Conservation (phyloP, 2,888 invertebrate species). For the Plutella xylostella region DNA sequence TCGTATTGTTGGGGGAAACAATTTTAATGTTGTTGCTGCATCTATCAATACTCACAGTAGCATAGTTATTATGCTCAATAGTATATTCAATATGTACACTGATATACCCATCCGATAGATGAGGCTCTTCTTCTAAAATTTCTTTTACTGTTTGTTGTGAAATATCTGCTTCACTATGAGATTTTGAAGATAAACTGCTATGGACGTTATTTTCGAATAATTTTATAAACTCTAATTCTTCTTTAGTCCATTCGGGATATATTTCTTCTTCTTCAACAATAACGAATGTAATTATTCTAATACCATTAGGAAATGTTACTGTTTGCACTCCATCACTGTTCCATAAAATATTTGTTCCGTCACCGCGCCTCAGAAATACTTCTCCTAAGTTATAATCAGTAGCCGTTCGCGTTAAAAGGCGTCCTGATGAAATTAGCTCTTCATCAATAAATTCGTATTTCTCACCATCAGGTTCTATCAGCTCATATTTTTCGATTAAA, state of each 20-base stretch:
- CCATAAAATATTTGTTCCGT: conserved; percentile 46
- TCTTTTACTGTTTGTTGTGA: neutral
- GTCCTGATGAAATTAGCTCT: conserved; percentile 32
- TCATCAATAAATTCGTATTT: conserved; percentile 39
- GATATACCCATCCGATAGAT: conserved; percentile 41
- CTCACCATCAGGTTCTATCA: conserved; percentile 38
- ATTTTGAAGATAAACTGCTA: too few relatives aligned
- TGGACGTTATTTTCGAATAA: too few relatives aligned
- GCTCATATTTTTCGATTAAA: conserved; percentile 45
- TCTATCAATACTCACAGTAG: conserved; percentile 58
- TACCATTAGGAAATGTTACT: conserved; percentile 49
- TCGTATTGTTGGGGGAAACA: conserved; percentile 44
- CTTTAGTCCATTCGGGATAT: conserved; percentile 51
- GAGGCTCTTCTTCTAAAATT: neutral
- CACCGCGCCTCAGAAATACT: conserved; percentile 52
- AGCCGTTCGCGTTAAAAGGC: conserved; percentile 45
- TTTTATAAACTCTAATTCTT: conserved; percentile 42
- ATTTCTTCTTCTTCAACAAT: conserved; percentile 44
- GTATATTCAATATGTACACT: conserved; percentile 33
- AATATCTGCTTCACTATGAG: too few relatives aligned
- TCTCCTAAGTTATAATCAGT: conserved; percentile 52
- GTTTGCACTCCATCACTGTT: conserved; percentile 49
- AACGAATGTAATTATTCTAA: conserved; percentile 43
- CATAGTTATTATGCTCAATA: conserved; percentile 63
- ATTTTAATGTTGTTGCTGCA: conserved; percentile 34